Evolutionary conservation across 2,888 invertebrate genomes (phyloP), one percentile per base, ranked within the genome.

Genomic region (Graphium colonna): DNA sequence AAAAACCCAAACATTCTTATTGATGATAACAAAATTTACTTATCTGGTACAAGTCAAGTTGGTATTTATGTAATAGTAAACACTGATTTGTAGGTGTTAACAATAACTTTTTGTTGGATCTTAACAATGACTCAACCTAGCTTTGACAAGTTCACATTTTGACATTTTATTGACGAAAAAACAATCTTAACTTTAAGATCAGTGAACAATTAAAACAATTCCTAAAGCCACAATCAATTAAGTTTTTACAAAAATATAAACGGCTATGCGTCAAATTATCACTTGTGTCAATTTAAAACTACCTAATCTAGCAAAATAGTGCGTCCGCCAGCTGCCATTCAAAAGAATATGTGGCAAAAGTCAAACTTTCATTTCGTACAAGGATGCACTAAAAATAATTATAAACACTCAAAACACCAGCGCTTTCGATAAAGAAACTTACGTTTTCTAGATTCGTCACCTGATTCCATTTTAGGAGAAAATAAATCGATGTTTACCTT

Each of bases 401-500:
- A 80, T 73, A 82, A 87, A 87, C 84, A 83, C 76, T 79, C 65
- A 64, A 74, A 65, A 71, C 69, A 76, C 67, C 67, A 73, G 63
- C 65, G 69, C 60, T 71, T 67, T 67, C 65, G 61, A 61, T 61
- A 64, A 62, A 60, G 63, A 71, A 71, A 61, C 60, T 71, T 60
- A 68, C 69, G 63, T 68, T 62, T 71, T 67, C 62, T 71, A 54
- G 63, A 75, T 79, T 73, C 65, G 70, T 66, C 63, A 67, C 69
- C 77, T 71, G 79, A 81, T 82, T 77, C 75, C 79, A 77, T 73
- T 78, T 71, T 72, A 76, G 63, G 73, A 76, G 73, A 84, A 86
- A 86, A 88, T 85, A 85, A 90, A 90, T 89, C 89, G 88, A 90
- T 90, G 90, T 90, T 90, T 90, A 90, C 90, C 90, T 90, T 90